These are phyloP conservation scores for Isoperla grammatica DNA, from an alignment of 2,888 invertebrate genomes.

Conservation along the genomic window DNA sequence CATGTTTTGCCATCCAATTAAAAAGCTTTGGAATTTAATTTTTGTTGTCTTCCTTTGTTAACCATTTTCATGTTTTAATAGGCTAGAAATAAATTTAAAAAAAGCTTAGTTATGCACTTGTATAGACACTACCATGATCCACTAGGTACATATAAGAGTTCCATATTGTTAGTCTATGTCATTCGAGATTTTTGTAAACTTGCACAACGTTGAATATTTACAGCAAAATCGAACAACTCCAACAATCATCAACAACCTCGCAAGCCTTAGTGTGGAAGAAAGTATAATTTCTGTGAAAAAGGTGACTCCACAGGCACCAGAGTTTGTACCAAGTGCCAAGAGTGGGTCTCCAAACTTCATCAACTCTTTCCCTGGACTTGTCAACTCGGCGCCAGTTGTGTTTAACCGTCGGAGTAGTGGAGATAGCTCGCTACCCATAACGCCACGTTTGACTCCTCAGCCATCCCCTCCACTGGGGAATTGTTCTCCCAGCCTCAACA, in stretches of 20 bases:
- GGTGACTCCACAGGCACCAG: constrained; percentile 45
- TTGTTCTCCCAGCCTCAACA: constrained; percentile 43
- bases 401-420: constrained; percentile 35
- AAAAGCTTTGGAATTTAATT: no score
- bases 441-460: constrained; percentile 48
- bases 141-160: no score
- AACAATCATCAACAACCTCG: constrained; percentile 25
- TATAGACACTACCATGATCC: no score
- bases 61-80: no score
- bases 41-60: no score
- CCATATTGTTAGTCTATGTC: no score
- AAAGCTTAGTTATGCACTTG: no score
- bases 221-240: constrained; percentile 28
- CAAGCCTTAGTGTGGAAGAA: constrained; percentile 30
- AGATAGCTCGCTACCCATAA: constrained; percentile 42
- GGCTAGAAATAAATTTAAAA: no score
- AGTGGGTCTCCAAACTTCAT: constrained; percentile 43
- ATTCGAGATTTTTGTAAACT: no score
- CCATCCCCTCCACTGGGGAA: constrained; percentile 43
- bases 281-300: constrained; percentile 42
- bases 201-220: no score
- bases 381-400: constrained; percentile 36
- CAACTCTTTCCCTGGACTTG: constrained; percentile 40
- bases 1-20: no score
- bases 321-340: constrained; percentile 47